These are phyloP conservation scores for Cyprinus carpio DNA, from an alignment of 2,113 vertebrate species.

Conservation along the genomic window DNA sequence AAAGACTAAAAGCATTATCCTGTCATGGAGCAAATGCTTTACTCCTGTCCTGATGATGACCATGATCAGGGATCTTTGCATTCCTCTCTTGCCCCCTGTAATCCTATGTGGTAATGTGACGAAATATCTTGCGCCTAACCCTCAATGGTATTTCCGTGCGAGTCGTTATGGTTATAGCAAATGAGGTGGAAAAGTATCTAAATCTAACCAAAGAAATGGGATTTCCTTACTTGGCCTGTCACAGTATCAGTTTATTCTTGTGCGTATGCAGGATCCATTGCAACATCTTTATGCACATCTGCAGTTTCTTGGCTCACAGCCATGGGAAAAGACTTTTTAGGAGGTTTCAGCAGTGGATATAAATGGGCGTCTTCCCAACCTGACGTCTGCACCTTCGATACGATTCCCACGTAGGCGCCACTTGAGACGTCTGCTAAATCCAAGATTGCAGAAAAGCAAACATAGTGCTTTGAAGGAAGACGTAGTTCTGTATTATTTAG, in stretches of 20 bases:
- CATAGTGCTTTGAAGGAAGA: conserved; percentile 2
- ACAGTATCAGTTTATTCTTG: neutral
- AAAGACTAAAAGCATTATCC: conserved; percentile 19
- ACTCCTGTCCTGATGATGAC: neutral
- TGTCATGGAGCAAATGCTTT: conserved; percentile 18
- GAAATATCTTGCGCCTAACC: neutral
- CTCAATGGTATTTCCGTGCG: conserved; percentile 45
- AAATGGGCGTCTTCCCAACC: neutral
- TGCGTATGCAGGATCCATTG: neutral
- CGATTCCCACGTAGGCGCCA: neutral
- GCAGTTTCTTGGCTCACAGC: neutral
- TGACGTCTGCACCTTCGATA: neutral
- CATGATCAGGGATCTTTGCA: conserved; percentile 7
- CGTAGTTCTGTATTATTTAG: conserved; percentile 7
- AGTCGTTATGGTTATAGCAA: conserved; percentile 15
- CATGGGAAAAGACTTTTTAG: conserved; percentile 17
- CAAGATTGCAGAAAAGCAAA: conserved; percentile 27
- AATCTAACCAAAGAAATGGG: conserved; percentile 36
- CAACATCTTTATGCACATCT: conserved; percentile 7
- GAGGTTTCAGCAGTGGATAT: neutral
- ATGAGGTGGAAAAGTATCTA: neutral
- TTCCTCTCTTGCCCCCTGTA: conserved; percentile 4
- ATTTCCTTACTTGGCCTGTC: conserved; percentile 14
- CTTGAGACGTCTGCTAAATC: conserved; percentile 5
- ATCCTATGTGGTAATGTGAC: conserved; percentile 11